Percentiles rank a stretch among this genome's conserved stretches.
phyloP scores from a whole-genome alignment of 2,113 vertebrate species.

The Erpornis zantholeuca region DNA sequence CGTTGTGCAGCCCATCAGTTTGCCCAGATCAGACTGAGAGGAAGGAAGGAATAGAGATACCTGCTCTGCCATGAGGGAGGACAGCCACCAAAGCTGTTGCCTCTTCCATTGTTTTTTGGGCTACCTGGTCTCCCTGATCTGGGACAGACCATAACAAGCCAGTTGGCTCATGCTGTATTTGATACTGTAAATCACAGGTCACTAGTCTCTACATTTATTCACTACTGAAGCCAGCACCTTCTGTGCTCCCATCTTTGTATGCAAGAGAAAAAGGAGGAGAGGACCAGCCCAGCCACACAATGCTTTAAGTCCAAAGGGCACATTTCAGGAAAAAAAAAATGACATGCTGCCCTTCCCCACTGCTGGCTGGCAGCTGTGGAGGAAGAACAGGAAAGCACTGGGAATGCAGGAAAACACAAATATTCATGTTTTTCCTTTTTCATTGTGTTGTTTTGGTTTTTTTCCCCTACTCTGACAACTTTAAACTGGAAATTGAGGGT shows the following conservation, averaged over 20 bases:
- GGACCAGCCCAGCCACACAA: neutral
- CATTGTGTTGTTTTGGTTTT: neutral
- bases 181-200: neutral
- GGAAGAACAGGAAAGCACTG: conserved; percentile 10
- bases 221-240: neutral
- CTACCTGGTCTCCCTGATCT: neutral
- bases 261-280: neutral
- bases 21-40: neutral
- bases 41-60: neutral
- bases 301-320: neutral
- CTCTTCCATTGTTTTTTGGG: neutral
- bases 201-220: neutral
- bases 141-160: neutral
- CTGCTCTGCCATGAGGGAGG: neutral
- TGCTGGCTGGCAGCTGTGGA: conserved; percentile 7
- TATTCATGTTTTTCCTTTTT: neutral
- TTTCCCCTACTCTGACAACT: neutral
- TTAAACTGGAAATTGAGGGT: neutral
- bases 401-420: conserved; percentile 36
- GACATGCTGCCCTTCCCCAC: neutral
- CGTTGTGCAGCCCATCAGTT: neutral
- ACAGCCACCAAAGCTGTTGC: neutral
- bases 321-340: neutral
- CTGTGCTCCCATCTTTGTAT: neutral
- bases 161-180: neutral